Percentiles rank a stretch among this genome's conserved stretches.
Conservation (phyloP, 2,797 vertebrate genomes). For the Sparus aurata region DNA sequence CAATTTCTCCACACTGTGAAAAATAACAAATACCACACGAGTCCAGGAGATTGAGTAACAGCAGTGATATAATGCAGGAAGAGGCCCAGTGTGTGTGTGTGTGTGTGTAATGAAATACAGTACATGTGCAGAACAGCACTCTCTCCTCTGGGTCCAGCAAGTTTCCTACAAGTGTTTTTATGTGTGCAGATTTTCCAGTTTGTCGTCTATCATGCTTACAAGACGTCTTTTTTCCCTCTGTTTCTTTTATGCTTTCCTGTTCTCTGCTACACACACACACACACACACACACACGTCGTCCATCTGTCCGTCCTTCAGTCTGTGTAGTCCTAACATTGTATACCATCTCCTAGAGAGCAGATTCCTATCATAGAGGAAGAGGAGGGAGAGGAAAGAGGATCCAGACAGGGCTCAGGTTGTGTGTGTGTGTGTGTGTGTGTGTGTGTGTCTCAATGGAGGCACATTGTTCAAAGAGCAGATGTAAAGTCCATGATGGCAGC, state of each 20-base stretch:
- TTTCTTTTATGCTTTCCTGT: background rate
- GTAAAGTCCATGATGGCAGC: constrained; percentile 21
- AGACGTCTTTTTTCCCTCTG: background rate
- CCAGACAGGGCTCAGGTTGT: background rate
- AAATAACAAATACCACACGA: constrained; percentile 35
- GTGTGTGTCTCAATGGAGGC: constrained; percentile 8
- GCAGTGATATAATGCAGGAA: constrained; percentile 56
- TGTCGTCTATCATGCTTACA: background rate
- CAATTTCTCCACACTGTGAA: constrained; percentile 36
- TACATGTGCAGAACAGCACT: constrained; percentile 49
- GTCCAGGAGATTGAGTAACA: constrained; percentile 48
- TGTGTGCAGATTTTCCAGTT: constrained; percentile 26
- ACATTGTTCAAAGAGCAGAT: constrained; percentile 34
- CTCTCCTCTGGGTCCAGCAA: constrained; percentile 12
- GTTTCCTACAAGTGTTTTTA: constrained; percentile 22
- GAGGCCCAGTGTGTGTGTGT: constrained; percentile 41
- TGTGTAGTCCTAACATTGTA: constrained; percentile 37
- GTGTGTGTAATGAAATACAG: constrained; percentile 31
- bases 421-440: constrained; percentile 11
- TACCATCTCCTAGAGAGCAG: constrained; percentile 43
- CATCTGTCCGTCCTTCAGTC: background rate
- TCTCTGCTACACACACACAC: background rate
- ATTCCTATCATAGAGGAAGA: constrained; percentile 56
- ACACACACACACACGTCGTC: background rate
- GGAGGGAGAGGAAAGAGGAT: background rate